Evolutionary conservation across 2,888 invertebrate species (phyloP).

Genomic region (Phyto melanocephala): DNA sequence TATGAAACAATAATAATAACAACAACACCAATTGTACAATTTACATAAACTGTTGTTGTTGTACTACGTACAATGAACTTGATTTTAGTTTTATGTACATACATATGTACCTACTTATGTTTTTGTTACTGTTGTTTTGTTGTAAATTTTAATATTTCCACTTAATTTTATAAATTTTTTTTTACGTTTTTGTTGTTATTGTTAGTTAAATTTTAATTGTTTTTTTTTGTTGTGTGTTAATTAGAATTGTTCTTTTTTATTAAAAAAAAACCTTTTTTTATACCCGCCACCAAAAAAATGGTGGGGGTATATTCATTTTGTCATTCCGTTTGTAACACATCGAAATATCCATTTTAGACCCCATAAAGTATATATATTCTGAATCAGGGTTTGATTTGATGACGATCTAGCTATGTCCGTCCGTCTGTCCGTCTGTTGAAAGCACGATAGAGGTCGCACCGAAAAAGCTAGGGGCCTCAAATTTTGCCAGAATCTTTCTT

Average conservation of each 20-base stretch:
- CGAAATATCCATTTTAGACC: no score
- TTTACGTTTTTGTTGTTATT: not conserved
- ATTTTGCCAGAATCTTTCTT: no score
- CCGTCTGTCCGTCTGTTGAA: no score
- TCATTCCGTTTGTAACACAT: no score
- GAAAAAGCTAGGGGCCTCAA: no score
- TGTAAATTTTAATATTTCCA: slow-evolving; percentile 43
- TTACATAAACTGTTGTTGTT: slow-evolving; percentile 43
- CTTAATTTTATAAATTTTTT: slow-evolving; percentile 33
- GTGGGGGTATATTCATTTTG: no score
- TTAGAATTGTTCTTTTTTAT: slow-evolving; percentile 39
- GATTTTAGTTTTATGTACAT: slow-evolving; percentile 34
- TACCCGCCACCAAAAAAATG: no score
- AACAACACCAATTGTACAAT: slow-evolving; percentile 23
- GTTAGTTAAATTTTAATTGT: not conserved
- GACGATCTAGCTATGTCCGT: no score
- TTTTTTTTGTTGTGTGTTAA: slow-evolving; percentile 48
- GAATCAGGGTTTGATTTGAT: no score
- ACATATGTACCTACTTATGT: not conserved
- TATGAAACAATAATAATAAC: slow-evolving; percentile 10
- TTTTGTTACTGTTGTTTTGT: not conserved
- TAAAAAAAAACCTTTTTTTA: not conserved
- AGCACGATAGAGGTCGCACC: no score
- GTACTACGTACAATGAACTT: slow-evolving; percentile 59
- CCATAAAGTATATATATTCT: no score